Conservation (phyloP, 2,797 vertebrate genomes). For the Mycteria americana region DNA sequence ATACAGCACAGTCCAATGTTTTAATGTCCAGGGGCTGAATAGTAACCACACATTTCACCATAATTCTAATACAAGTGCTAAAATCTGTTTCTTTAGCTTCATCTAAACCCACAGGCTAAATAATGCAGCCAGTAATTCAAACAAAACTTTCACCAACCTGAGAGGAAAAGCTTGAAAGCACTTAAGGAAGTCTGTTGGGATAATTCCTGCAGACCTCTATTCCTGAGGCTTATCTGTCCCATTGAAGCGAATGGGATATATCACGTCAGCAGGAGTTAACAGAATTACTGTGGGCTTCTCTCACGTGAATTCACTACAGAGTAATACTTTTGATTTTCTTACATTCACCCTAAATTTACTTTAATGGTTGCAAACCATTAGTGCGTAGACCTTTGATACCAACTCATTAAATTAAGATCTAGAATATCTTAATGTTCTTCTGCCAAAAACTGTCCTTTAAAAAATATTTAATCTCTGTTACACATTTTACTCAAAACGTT, state of each 20-base stretch:
- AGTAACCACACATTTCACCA: background rate
- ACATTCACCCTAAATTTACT: background rate
- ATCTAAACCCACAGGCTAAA: background rate
- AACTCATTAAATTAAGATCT: background rate
- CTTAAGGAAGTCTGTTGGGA: background rate
- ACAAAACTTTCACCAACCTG: background rate
- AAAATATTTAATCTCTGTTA: background rate
- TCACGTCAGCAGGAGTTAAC: background rate
- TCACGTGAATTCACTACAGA: background rate
- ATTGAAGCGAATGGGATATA: background rate
- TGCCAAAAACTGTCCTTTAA: background rate
- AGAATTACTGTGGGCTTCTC: background rate
- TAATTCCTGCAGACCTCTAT: background rate
- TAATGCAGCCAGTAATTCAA: background rate
- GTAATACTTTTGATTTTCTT: background rate
- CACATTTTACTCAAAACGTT: background rate
- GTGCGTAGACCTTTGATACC: background rate
- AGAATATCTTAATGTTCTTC: background rate
- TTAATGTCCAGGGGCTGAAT: background rate
- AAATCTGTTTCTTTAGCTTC: background rate
- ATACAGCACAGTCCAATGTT: background rate
- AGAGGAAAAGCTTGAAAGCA: background rate
- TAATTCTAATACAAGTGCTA: background rate
- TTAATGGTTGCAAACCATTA: background rate
- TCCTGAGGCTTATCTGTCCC: background rate